Conservation (phyloP, 2,113 vertebrate genomes). For the Mus musculus region DNA sequence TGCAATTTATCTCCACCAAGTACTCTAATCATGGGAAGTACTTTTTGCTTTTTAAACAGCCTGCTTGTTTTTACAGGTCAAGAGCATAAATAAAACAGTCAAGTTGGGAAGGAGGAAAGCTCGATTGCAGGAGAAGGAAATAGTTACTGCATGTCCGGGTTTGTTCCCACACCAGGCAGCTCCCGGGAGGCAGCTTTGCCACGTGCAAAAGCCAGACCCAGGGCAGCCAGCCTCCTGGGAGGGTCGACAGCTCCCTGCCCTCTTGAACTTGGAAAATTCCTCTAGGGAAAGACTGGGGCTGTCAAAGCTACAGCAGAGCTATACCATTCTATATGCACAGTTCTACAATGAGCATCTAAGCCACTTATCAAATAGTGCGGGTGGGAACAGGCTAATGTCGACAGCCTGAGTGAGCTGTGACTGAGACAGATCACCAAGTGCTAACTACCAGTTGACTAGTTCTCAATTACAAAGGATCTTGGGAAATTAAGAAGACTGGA, state of each 20-base stretch:
- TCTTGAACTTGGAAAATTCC: background rate
- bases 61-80: constrained; percentile 79
- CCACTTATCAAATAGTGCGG: background rate
- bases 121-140: constrained; percentile 65
- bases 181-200: constrained; percentile 16
- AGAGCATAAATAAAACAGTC: constrained; percentile 82
- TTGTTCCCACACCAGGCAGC: constrained; percentile 6
- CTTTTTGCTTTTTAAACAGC: constrained; percentile 80
- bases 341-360: background rate
- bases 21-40: constrained; percentile 77
- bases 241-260: background rate
- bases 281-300: background rate
- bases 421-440: background rate
- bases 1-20: constrained; percentile 72
- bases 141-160: constrained; percentile 47
- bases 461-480: background rate
- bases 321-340: no score
- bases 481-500: background rate
- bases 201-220: background rate
- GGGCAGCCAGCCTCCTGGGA: background rate
- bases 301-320: background rate
- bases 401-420: rapidly evolving
- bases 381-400: no score
- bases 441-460: background rate
- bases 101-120: constrained; percentile 78